Conservation (phyloP, 2,888 invertebrate genomes). For the Heteromurus nitidus region DNA sequence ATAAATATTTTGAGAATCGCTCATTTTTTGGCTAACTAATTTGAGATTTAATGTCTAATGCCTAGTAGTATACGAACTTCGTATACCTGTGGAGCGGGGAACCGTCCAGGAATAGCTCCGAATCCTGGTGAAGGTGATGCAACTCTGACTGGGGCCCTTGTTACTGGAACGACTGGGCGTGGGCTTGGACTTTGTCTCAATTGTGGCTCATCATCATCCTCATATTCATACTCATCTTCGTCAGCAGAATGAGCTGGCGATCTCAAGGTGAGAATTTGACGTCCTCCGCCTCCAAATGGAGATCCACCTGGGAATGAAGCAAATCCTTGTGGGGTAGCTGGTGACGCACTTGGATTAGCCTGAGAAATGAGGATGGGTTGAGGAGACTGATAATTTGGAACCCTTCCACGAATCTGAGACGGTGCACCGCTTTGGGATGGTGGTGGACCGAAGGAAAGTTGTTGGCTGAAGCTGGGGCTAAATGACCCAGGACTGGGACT, state of each 20-base stretch:
- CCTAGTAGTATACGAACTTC: background rate
- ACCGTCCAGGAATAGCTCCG: constrained; percentile 59
- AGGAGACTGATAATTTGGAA: constrained; percentile 53
- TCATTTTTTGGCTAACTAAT: background rate
- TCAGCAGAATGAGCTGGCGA: constrained; percentile 65
- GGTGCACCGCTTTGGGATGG: constrained; percentile 42
- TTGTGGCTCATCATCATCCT: constrained; percentile 72
- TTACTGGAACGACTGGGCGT: constrained; percentile 43
- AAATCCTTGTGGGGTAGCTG: constrained; percentile 58
- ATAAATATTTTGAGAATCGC: background rate
- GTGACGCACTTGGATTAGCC: constrained; percentile 54
- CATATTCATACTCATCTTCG: constrained; percentile 73
- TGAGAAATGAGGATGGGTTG: constrained; percentile 63
- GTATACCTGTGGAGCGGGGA: constrained; percentile 67
- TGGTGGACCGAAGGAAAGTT: constrained; percentile 48
- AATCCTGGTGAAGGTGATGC: constrained; percentile 51
- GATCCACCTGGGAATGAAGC: constrained; percentile 59
- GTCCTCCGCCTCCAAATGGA: constrained; percentile 45
- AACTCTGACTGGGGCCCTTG: constrained; percentile 61
- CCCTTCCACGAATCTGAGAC: constrained; percentile 42
- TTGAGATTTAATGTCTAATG: background rate
- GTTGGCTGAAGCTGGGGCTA: constrained; percentile 66
- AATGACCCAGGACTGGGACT: constrained; percentile 22
- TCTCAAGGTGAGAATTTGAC: constrained; percentile 61
- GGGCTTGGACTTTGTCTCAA: constrained; percentile 35